A percentile compares a stretch with the other conserved stretches of the same genome.
These are phyloP conservation scores for Misgurnus anguillicaudatus DNA, from an alignment of 2,113 vertebrate species.

Conservation along the genomic window DNA sequence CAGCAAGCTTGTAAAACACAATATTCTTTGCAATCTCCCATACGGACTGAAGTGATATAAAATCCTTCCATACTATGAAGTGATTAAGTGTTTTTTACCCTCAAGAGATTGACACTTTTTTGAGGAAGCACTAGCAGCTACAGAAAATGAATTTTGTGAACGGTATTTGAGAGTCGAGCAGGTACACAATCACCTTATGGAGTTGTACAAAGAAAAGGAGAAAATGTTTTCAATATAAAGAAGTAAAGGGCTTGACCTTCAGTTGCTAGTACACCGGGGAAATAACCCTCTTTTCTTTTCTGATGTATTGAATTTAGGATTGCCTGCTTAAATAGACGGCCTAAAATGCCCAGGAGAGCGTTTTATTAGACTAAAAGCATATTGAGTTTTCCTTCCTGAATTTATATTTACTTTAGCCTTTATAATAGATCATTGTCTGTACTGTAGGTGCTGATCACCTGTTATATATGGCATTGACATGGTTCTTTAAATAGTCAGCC, in stretches of 20 bases:
- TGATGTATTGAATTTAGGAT: constrained; percentile 31
- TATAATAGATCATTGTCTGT: constrained; percentile 4
- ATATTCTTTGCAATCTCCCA: background rate
- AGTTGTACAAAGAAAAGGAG: background rate
- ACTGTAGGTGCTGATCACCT: background rate
- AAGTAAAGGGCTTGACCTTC: constrained; percentile 32
- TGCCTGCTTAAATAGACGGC: constrained; percentile 14
- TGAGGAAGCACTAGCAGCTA: background rate
- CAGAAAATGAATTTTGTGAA: background rate
- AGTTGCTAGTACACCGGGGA: constrained; percentile 11
- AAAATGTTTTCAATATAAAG: constrained; percentile 21
- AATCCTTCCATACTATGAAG: background rate
- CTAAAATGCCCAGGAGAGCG: constrained; percentile 14
- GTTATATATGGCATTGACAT: background rate
- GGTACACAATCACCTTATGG: constrained; percentile 5
- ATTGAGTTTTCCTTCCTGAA: constrained; percentile 5
- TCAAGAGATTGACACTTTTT: background rate
- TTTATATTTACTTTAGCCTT: background rate
- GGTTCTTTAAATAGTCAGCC: background rate
- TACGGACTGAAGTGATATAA: background rate
- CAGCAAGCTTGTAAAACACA: background rate
- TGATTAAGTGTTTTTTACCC: constrained; percentile 4
- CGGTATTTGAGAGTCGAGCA: background rate
- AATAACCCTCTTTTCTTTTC: constrained; percentile 14
- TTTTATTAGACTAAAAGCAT: constrained; percentile 23